phyloP scores from a whole-genome alignment of 1,140 invertebrate genomes.

The Catajapyx aquilonaris region DNA sequence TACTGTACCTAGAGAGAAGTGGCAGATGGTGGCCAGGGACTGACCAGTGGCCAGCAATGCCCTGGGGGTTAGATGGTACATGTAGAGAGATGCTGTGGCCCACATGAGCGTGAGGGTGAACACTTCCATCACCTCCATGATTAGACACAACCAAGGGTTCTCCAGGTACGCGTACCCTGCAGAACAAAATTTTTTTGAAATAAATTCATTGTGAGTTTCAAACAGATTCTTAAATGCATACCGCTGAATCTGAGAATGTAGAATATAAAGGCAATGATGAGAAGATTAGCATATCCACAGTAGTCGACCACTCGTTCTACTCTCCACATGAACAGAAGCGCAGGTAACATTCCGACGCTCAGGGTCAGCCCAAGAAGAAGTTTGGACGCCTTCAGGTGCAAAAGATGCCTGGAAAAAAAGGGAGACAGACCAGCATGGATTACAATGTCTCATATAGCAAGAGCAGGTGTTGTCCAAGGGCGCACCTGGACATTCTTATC shows the following conservation, averaged over 20 bases:
- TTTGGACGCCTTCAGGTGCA: slow-evolving; percentile 29
- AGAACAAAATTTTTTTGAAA: slow-evolving; percentile 13
- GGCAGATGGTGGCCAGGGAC: slow-evolving; percentile 54
- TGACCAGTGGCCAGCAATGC: slow-evolving; percentile 62
- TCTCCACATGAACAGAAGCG: slow-evolving; percentile 48
- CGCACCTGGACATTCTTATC: too few species aligned
- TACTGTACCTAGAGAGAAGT: slow-evolving; percentile 62
- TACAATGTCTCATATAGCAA: too few species aligned
- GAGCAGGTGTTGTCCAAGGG: too few species aligned
- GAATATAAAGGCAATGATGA: slow-evolving; percentile 54
- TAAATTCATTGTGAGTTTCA: background rate
- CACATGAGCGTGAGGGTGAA: slow-evolving; percentile 63
- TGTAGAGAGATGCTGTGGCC: slow-evolving; percentile 59
- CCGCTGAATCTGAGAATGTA: slow-evolving; percentile 52
- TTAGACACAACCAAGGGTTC: slow-evolving; percentile 37
- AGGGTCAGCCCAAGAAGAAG: slow-evolving; percentile 40
- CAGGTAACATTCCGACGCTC: slow-evolving; percentile 36
- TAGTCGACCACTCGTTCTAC: slow-evolving; percentile 63
- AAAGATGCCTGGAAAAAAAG: too few species aligned
- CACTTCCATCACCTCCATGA: slow-evolving; percentile 53
- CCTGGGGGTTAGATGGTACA: slow-evolving; percentile 53
- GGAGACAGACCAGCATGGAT: too few species aligned
- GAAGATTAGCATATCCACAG: slow-evolving; percentile 60
- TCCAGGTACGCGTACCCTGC: slow-evolving; percentile 39
- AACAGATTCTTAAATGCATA: slow-evolving; percentile 12